These are phyloP conservation scores for Drosophila koepferae DNA, from an alignment of 2,888 invertebrate species.

Conservation along the genomic window DNA sequence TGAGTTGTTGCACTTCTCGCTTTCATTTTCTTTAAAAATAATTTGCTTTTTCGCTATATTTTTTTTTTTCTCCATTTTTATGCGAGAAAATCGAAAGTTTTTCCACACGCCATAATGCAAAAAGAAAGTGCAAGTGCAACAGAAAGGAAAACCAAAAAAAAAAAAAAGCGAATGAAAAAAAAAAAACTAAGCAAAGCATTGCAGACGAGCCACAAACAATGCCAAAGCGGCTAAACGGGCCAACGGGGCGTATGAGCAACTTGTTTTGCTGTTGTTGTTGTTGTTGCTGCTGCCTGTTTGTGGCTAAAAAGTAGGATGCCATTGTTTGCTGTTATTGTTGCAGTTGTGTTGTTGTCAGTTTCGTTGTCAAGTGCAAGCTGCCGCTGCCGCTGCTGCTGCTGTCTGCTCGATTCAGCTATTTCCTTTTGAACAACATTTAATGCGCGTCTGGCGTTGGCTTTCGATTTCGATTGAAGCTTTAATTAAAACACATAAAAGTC, in stretches of 20 bases:
- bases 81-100: conserved; percentile 84
- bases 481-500: conserved; percentile 75
- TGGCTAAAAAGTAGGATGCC: conserved; percentile 78
- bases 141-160: conserved; percentile 64
- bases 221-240: conserved; percentile 60
- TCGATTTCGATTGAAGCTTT: conserved; percentile 71
- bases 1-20: conserved; percentile 71
- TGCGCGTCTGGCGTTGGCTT: conserved; percentile 58
- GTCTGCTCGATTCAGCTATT: conserved; percentile 60
- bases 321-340: conserved; percentile 63
- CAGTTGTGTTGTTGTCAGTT: conserved; percentile 64
- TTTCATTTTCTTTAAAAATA: conserved; percentile 78
- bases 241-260: conserved; percentile 77
- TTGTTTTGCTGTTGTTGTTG: conserved; percentile 39
- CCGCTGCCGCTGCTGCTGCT: conserved; percentile 40
- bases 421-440: conserved; percentile 65
- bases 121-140: conserved; percentile 85
- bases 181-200: conserved; percentile 4
- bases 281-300: conserved; percentile 23
- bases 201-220: conserved; percentile 59
- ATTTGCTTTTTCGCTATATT: conserved; percentile 43
- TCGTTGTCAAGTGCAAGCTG: conserved; percentile 78
- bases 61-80: conserved; percentile 38
- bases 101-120: conserved; percentile 84
- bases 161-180: not conserved